Evolutionary conservation across 1,140 invertebrate species (phyloP).

Genomic region (Drosophila arizonae): DNA sequence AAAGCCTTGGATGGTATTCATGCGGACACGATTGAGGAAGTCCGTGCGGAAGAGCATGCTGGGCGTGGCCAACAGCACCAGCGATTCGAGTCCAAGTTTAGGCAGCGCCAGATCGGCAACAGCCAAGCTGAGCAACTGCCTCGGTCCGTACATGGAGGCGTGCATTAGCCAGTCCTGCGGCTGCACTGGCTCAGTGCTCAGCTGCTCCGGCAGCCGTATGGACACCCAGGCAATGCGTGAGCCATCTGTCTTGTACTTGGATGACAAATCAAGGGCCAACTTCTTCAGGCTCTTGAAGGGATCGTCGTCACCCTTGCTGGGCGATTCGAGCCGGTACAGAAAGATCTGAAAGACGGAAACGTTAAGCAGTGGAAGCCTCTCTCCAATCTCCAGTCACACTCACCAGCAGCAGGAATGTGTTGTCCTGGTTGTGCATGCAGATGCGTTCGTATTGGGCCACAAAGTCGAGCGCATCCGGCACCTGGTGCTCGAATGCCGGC

Average conservation of each 20-base stretch:
- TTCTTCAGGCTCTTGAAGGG: constrained; percentile 87
- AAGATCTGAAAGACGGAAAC: constrained; percentile 83
- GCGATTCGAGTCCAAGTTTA: constrained; percentile 88
- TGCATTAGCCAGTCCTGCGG: constrained; percentile 64
- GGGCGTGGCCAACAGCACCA: constrained; percentile 87
- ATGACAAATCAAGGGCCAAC: constrained; percentile 85
- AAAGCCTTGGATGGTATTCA: constrained; percentile 92
- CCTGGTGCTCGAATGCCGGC: constrained; percentile 83
- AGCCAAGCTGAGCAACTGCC: constrained; percentile 86
- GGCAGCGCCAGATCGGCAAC: constrained; percentile 88
- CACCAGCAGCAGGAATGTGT: constrained; percentile 89
- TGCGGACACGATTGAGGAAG: constrained; percentile 92
- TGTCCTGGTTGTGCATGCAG: constrained; percentile 90
- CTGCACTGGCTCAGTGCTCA: constrained; percentile 52
- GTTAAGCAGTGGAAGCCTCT: not conserved
- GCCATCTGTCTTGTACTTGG: constrained; percentile 88
- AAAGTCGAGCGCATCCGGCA: constrained; percentile 84
- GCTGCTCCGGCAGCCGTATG: constrained; percentile 85
- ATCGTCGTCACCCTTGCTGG: constrained; percentile 87
- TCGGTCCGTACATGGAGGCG: constrained; percentile 70
- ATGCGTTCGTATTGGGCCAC: constrained; percentile 87
- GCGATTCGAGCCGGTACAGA: constrained; percentile 85
- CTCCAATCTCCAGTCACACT: constrained; percentile 24
- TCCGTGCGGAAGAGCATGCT: constrained; percentile 89
- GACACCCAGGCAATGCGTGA: constrained; percentile 89